phyloP scores from a whole-genome alignment of 2,888 invertebrate species.

The Smittia sp. region DNA sequence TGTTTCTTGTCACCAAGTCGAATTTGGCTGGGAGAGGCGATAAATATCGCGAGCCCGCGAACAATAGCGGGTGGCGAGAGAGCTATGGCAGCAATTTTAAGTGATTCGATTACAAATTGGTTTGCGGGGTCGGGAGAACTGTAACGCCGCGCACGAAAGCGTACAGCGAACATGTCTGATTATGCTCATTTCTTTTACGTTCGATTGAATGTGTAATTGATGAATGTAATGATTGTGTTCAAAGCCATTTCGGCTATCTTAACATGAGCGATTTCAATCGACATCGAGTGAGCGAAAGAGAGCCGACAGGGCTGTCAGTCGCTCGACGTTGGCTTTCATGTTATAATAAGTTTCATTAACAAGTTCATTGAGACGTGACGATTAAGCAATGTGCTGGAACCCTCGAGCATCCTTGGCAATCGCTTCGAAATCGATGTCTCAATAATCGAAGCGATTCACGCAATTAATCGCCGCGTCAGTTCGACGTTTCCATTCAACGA shows the following conservation, averaged over 20 bases:
- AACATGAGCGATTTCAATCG: not conserved
- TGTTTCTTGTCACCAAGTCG: too few species aligned
- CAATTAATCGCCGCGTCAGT: slow-evolving; percentile 1
- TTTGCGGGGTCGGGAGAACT: not conserved
- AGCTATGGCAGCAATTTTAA: too few species aligned
- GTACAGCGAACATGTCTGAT: not conserved
- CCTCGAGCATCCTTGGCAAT: not conserved
- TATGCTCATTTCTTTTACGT: not conserved
- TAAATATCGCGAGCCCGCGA: too few species aligned
- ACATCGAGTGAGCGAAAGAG: not conserved
- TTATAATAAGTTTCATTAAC: slow-evolving; percentile 21
- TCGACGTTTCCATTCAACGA: too few species aligned
- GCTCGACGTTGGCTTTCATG: not conserved
- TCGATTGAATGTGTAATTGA: slow-evolving; percentile 1
- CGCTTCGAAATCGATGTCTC: not conserved
- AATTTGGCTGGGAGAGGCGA: too few species aligned
- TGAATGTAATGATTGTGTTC: not conserved
- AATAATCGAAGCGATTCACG: not conserved
- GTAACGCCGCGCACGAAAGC: not conserved
- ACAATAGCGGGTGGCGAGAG: too few species aligned
- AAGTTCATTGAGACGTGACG: slow-evolving; percentile 1
- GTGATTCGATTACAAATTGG: slow-evolving; percentile 4
- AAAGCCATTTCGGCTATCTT: not conserved
- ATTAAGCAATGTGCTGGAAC: not conserved
- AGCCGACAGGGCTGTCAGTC: not conserved